phyloP scores from a whole-genome alignment of 64 coral and sea anemone genomes.

The Dendronephthya gigantea region DNA sequence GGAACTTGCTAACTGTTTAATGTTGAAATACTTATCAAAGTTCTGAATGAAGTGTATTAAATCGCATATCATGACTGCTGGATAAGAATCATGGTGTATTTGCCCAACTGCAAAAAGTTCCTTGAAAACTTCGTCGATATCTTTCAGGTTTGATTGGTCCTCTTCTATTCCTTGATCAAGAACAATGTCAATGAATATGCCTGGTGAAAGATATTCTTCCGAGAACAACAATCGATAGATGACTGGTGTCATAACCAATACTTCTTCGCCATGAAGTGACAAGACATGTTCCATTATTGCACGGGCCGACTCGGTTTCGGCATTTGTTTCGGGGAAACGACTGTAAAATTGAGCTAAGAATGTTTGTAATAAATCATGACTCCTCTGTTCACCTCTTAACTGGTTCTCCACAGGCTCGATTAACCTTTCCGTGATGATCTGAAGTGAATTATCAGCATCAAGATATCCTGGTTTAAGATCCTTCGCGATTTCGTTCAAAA shows the following conservation, averaged over 20 bases:
- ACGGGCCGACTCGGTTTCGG: not conserved
- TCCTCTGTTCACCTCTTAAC: not conserved
- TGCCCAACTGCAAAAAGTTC: not conserved
- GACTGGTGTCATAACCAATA: not conserved
- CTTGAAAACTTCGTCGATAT: not conserved
- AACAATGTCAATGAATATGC: not conserved
- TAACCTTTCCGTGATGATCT: not conserved
- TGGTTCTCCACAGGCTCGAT: not conserved
- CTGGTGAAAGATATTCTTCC: not conserved
- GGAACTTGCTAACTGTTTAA: not conserved
- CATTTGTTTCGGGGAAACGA: not conserved
- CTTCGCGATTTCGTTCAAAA: not conserved
- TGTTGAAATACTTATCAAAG: not conserved
- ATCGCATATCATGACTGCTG: conserved; percentile 7
- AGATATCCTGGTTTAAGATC: not conserved
- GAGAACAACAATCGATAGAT: not conserved
- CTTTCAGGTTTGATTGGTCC: not conserved
- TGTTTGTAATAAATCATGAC: not conserved
- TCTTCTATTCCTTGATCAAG: not conserved
- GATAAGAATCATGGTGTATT: conserved; percentile 15
- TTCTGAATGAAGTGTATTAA: not conserved
- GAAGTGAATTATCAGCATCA: not conserved
- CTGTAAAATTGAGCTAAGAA: not conserved
- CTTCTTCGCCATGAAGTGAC: not conserved
- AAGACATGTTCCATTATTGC: not conserved